phyloP scores from a whole-genome alignment of 2,888 invertebrate species.

The Mythimna albipuncta region DNA sequence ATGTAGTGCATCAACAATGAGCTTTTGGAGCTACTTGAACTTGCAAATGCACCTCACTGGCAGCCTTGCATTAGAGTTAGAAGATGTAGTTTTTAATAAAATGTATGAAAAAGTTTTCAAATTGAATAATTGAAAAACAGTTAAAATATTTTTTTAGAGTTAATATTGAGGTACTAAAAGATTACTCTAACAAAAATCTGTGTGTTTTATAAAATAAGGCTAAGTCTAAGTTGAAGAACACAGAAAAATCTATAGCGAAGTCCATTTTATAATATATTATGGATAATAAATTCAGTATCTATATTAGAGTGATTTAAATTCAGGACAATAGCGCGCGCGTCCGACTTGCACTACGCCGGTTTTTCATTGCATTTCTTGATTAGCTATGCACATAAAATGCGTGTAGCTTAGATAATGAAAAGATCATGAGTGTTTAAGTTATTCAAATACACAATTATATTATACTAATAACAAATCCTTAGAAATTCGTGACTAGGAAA shows the following conservation, averaged over 20 bases:
- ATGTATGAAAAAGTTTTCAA: too few relatives aligned
- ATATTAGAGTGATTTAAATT: neutral
- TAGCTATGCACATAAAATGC: neutral
- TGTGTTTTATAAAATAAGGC: too few relatives aligned
- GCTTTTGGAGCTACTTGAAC: slow-evolving; percentile 19
- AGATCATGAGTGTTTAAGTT: neutral
- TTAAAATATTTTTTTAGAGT: too few relatives aligned
- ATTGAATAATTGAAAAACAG: too few relatives aligned
- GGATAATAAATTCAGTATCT: neutral
- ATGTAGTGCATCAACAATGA: slow-evolving; percentile 58
- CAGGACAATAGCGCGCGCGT: neutral
- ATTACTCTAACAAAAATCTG: too few relatives aligned
- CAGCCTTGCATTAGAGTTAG: neutral
- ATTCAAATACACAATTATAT: slow-evolving; percentile 22
- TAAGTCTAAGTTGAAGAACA: too few relatives aligned
- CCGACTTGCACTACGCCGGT: neutral
- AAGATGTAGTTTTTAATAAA: neutral
- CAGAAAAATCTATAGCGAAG: too few relatives aligned
- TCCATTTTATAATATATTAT: neutral
- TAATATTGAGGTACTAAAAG: too few relatives aligned
- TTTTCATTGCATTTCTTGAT: neutral
- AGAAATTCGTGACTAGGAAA: slow-evolving; percentile 41
- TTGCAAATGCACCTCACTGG: slow-evolving; percentile 7
- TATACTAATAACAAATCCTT: slow-evolving; percentile 12
- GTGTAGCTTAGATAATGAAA: neutral